Evolutionary conservation across 2,113 vertebrate genomes (phyloP), one percentile per base, ranked within the genome.

Genomic region (Ivindomyrus marchei): DNA sequence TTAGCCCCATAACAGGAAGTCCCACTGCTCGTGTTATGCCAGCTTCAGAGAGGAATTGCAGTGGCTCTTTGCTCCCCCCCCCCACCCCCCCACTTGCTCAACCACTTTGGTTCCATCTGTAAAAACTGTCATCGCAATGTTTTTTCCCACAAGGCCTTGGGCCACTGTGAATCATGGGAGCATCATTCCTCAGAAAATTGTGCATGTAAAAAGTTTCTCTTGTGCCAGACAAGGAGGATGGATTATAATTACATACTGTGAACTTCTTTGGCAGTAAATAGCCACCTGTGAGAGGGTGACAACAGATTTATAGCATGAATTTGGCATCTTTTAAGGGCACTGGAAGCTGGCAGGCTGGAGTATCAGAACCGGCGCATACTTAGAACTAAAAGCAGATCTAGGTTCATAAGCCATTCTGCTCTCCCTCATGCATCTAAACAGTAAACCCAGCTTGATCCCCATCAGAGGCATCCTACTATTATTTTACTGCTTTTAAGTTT

Each of bases 201-300:
- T 85, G 42, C 19, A 46, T 85, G 42, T 47, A 24, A 85, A 45
- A 85, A 47, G 21, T 47, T 47, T 85, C 42, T 85, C 83, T 85
- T n/a, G 45, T 47, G 83, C 39, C 45, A 85, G 83, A 85, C 83
- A 85, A 27, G 21, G 21, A 85, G 47, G 85, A 45, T 53, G 49
- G 85, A 87, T 50, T 87, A 31, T 87, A 87, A 87, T 87, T 87
- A 87, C 27, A 87, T 53, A 19, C n/a, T 87, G 85, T 36, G 49
- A 87, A 31, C 49, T 87, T 50, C 47, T 53, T 85, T 46, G 27
- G 85, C 85, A 52, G 85, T 53, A 87, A 53, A 53, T 87, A 31
- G 85, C 47, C 85, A 87, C 85, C 46, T 27, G 24, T 24, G n/a
- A 31, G 85, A 46, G 52, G 85, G 49, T 52, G 49, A 53, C 47